Base-by-base conservation (phyloP, 2,888 invertebrate genomes). In the Amorpha juglandis region DNA sequence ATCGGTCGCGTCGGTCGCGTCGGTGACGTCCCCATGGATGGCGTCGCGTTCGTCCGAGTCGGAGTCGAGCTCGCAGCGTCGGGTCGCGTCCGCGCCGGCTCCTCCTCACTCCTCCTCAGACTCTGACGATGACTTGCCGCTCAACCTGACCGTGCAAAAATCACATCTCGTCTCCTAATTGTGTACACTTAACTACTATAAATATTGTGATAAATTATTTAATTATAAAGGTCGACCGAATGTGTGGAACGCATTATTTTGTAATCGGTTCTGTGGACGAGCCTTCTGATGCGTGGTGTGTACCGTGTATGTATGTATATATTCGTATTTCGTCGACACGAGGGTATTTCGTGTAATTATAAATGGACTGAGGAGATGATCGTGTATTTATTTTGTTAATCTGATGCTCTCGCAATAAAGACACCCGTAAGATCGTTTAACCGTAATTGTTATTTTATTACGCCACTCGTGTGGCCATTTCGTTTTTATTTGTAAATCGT, bases 61-160 rank as follows among this genome's bases (percentile, higher is more conserved):
- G 0, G 91, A 90, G 71, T 85, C 90, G 0, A 90, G 91, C 62
- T 90, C 67, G 81, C 90, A 70, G 72, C 90, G 68, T 91, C 92
- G 38, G 79, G 27, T 21, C 52, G 51, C 27, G 4, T 27, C 2
- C 4, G 27, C 27, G 27, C 1, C 27, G 27, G 7, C 9, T 19
- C 27, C 38, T 42, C 6, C 11, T 33, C 19, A 38, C 70, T 48
- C 16, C 3, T 70, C 72, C 51, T 80, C 87, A 0, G 91, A 90
- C 72, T 86, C 90, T 0, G 91, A 91, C 62, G 91, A 91, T 67
- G 81, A 91, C 71, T 71, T 90, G 68, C 92, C 92, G 38, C 80
- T 90, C 21, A 89, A 91, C 75, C 82, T 90, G 21, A 84, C 87
- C 1, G 74, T 90, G 71, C 82, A 84, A 58, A 86, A 82, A 71